Percentiles rank a stretch among this genome's conserved stretches.
phyloP scores from a whole-genome alignment of 92 coral and sea anemone species.

The Chrysogorgia sp. region DNA sequence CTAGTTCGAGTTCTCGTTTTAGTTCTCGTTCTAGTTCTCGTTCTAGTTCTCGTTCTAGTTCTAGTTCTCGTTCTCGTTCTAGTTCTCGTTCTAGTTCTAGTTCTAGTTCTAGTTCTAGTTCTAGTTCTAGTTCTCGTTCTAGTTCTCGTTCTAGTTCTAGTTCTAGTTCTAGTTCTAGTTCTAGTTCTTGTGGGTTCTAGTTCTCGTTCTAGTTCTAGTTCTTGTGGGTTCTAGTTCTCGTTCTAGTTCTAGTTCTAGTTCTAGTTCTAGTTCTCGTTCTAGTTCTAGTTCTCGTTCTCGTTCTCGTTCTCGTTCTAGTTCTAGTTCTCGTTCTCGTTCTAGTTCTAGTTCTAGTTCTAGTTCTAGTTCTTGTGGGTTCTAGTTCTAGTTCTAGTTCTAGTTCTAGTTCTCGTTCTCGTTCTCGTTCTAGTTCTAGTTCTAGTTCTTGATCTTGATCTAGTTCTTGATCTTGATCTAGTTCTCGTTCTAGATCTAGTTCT shows the following conservation, averaged over 20 bases:
- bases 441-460: not conserved
- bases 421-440: not conserved
- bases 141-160: no score
- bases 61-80: no score
- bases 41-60: no score
- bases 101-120: not conserved
- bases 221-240: not conserved
- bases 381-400: not conserved
- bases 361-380: not conserved
- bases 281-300: no score
- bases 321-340: no score
- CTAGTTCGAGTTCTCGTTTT: no score
- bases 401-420: no score
- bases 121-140: no score
- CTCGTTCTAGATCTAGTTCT: no score
- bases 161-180: constrained; percentile 2
- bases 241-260: constrained; percentile 2
- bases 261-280: not conserved
- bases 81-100: no score
- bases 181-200: not conserved
- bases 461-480: not conserved
- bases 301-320: no score
- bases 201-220: not conserved
- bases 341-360: constrained; percentile 1
- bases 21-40: no score